Evolutionary conservation across 35 echinoderm and acorn worm species (phyloP).

Genomic region (Apostichopus parvimensis): DNA sequence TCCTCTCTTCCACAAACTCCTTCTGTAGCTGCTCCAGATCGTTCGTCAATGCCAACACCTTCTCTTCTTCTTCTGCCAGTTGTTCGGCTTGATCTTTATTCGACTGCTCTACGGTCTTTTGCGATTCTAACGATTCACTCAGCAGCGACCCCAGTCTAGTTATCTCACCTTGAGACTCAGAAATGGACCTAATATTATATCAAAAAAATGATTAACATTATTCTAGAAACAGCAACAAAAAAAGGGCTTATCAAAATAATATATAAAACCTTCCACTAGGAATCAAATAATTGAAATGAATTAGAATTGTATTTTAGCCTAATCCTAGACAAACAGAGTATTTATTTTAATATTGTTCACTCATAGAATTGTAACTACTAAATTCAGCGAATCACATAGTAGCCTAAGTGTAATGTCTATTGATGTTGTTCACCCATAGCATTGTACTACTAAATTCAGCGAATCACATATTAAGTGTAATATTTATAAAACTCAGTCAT

Average conservation of each 20-base stretch:
- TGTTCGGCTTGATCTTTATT: slow-evolving; percentile 8
- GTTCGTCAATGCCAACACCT: neutral
- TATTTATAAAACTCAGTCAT: neutral
- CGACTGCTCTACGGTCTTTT: slow-evolving; percentile 1
- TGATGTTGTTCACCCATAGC: too few relatives aligned
- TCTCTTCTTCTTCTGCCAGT: neutral
- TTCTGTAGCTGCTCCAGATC: slow-evolving; percentile 43
- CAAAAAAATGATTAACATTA: neutral
- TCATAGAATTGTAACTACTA: too few relatives aligned
- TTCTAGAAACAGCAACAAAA: neutral
- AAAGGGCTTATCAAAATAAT: too few relatives aligned
- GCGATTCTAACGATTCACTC: neutral
- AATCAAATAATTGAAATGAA: too few relatives aligned
- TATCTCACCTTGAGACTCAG: slow-evolving; percentile 18
- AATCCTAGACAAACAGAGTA: too few relatives aligned
- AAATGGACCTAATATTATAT: slow-evolving; percentile 21
- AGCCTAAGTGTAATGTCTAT: neutral
- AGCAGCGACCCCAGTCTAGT: neutral
- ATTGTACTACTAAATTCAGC: too few relatives aligned
- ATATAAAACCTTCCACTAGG: too few relatives aligned
- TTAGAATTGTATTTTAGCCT: too few relatives aligned
- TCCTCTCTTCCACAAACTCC: slow-evolving; percentile 30
- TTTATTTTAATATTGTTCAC: too few relatives aligned
- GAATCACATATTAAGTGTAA: too few relatives aligned
- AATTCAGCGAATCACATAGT: too few relatives aligned